Percentiles rank a stretch among this genome's conserved stretches.
These are phyloP conservation scores for Pecten maximus DNA, from an alignment of 2,888 invertebrate genomes.

Conservation along the genomic window DNA sequence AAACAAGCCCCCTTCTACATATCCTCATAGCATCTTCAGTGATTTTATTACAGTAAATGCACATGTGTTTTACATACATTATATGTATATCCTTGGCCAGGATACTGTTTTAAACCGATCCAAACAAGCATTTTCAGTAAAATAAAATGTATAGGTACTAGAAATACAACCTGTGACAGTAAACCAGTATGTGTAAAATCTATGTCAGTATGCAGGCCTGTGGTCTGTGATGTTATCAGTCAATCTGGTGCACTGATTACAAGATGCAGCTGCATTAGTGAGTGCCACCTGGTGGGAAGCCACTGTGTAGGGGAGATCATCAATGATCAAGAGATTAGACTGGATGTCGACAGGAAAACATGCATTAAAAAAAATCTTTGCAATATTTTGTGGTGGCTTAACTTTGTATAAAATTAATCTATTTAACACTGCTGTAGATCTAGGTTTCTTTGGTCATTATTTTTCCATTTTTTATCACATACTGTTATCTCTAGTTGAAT, in stretches of 20 bases:
- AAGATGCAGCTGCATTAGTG: slow-evolving; percentile 10
- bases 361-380: neutral
- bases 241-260: slow-evolving; percentile 29
- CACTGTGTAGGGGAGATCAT: slow-evolving; percentile 25
- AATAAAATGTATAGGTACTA: too few species aligned
- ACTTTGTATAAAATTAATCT: neutral
- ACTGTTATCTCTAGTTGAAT: neutral
- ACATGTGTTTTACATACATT: too few species aligned
- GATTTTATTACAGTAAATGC: too few species aligned
- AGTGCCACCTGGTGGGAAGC: slow-evolving; percentile 4
- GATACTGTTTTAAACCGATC: too few species aligned
- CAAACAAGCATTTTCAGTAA: too few species aligned
- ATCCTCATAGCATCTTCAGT: too few species aligned
- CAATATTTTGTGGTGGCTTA: neutral
- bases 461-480: neutral
- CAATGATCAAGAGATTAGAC: neutral
- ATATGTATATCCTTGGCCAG: too few species aligned
- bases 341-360: neutral
- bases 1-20: too few species aligned
- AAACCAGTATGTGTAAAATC: too few species aligned
- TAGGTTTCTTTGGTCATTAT: too few species aligned
- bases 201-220: neutral
- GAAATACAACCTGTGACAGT: too few species aligned
- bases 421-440: too few species aligned
- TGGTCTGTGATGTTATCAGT: slow-evolving; percentile 19